A percentile compares a stretch with the other conserved stretches of the same genome.
Evolutionary conservation across 2,797 vertebrate genomes (phyloP).

Genomic region (Fratercula arctica): DNA sequence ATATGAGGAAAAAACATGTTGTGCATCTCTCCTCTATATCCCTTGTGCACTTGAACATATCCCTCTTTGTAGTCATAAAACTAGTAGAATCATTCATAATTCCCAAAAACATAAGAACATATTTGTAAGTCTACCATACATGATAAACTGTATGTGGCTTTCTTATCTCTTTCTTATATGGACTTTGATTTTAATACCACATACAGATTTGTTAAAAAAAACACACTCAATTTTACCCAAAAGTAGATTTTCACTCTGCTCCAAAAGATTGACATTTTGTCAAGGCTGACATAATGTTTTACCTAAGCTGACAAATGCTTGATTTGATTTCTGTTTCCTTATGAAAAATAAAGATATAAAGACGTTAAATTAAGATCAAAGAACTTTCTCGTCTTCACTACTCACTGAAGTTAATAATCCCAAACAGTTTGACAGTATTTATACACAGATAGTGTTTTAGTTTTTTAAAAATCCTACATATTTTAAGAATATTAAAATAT

Average conservation of each 20-base stretch:
- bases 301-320: background rate
- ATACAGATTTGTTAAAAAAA: background rate
- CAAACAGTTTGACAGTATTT: background rate
- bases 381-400: background rate
- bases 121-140: background rate
- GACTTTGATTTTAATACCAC: background rate
- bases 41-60: background rate
- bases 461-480: background rate
- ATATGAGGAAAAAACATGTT: background rate
- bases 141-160: accelerated
- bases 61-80: background rate
- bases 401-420: background rate
- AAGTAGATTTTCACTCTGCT: background rate
- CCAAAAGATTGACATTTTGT: background rate
- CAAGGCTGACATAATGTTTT: background rate
- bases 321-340: background rate
- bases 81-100: background rate
- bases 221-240: background rate
- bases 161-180: background rate
- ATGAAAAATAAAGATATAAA: background rate
- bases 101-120: background rate
- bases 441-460: background rate
- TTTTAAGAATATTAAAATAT: background rate
- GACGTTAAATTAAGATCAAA: background rate
- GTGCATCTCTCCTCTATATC: background rate